Percentiles rank a stretch among this genome's conserved stretches.
Evolutionary conservation across 2,113 vertebrate species (phyloP).

Genomic region (Ahaetulla prasina): DNA sequence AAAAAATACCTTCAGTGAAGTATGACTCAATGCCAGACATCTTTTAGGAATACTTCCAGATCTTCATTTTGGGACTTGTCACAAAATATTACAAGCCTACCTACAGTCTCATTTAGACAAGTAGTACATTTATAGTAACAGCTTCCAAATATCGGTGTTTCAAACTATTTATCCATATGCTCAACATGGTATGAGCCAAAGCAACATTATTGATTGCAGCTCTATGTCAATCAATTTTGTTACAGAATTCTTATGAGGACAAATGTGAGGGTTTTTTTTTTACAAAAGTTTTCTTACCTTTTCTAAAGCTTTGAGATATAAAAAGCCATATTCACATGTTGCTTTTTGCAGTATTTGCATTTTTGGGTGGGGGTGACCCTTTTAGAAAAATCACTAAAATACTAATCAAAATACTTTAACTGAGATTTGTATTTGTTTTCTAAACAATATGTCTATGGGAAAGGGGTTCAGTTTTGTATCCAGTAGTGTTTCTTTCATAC

Average conservation of each 20-base stretch:
- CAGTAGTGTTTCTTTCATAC: constrained; percentile 21
- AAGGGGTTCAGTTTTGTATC: constrained; percentile 10
- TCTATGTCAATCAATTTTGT: background rate
- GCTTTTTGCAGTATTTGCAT: background rate
- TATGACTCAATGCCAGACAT: background rate
- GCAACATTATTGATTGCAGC: background rate
- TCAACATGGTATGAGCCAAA: background rate
- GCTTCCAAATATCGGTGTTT: background rate
- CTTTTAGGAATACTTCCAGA: background rate
- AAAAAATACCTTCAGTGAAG: background rate
- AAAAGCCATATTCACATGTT: background rate
- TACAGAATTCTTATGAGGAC: background rate
- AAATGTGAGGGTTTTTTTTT: background rate
- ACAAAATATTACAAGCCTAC: background rate
- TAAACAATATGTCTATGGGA: constrained; percentile 17
- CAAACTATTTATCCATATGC: background rate
- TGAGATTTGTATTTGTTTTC: background rate
- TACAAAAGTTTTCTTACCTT: background rate
- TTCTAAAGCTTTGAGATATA: background rate
- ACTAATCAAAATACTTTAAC: background rate
- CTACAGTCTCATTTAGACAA: background rate
- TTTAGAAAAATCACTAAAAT: background rate
- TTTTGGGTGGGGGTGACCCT: fast-evolving
- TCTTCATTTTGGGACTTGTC: background rate
- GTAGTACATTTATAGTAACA: background rate